Base-by-base conservation (phyloP, 2,888 invertebrate genomes). In the Temnothorax unifasciatus region DNA sequence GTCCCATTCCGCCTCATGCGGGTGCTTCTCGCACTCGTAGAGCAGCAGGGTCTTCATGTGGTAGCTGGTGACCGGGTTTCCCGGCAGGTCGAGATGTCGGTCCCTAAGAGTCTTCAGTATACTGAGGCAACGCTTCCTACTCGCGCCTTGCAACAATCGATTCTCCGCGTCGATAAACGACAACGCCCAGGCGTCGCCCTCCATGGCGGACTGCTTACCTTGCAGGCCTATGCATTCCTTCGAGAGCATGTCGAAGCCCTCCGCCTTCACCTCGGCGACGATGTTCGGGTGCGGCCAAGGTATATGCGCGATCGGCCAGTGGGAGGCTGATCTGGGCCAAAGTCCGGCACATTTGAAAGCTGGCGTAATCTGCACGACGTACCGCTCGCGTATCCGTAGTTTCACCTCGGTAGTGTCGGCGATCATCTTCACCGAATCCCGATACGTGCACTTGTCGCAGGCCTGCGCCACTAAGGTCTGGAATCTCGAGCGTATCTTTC, bases 1-100 rank as follows among this genome's bases (percentile, higher is more conserved):
- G 95, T 98, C 98, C 99, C 99, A 99, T 94, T 99, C 99, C 89
- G 97, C 96, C 94, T 99, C 99, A 81, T 98, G 96, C 4, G 98
- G 98, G 95, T 99, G 99, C 95, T 99, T 99, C 95, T 99, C 99
- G 95, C 99, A 99, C 95, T 99, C 99, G 96, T 98, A 99, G 90
- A 99, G 95, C 81, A 99, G 95, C 63, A 99, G 96, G 64, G 98
- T 99, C 95, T 97, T 98, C 96, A 97, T 96, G 95, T 99, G 98
- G 95, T 99, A 99, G 91, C 97, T 97, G 25, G 97, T 97, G 87
- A 99, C 98, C 0, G 99, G 99, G 93, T 98, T 98, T 0, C 98
- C 97, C 66, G 98, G 97, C 92, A 98, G 93, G 94, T 99, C 98
- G 89, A 99, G 95, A 93, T 99, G 99, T 74, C 98, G 96, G 94